phyloP scores from a whole-genome alignment of 2,888 invertebrate species.

The Lordiphosa fenestrarum region DNA sequence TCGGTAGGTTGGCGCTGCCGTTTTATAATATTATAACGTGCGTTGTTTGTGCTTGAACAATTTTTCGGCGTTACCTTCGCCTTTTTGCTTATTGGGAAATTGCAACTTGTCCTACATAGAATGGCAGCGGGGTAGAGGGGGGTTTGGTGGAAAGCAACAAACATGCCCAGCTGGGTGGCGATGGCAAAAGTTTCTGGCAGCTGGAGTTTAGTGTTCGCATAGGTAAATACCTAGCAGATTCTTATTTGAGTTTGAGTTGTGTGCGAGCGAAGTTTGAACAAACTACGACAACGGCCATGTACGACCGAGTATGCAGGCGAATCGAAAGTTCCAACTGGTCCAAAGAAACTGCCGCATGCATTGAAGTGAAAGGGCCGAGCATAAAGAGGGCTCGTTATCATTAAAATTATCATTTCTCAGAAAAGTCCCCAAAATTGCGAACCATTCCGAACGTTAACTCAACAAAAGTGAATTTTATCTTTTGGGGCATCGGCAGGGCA shows the following conservation, averaged over 20 bases:
- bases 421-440: conserved; percentile 4
- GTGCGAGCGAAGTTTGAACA: conserved; percentile 30
- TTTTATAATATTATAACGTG: conserved; percentile 73
- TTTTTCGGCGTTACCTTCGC: conserved; percentile 69
- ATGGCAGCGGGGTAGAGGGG: neutral
- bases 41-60: conserved; percentile 73
- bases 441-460: conserved; percentile 15
- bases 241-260: conserved; percentile 49
- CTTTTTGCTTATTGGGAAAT: conserved; percentile 68
- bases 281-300: conserved; percentile 21
- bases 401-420: conserved; percentile 8
- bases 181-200: conserved; percentile 40
- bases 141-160: conserved; percentile 20
- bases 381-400: conserved; percentile 7
- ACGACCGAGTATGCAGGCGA: conserved; percentile 4
- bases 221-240: conserved; percentile 70
- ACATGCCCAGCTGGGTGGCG: conserved; percentile 5
- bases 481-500: conserved; percentile 63
- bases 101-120: conserved; percentile 52
- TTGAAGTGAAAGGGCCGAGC: conserved; percentile 10
- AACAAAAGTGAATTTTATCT: conserved; percentile 50
- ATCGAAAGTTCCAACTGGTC: conserved; percentile 26
- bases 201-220: conserved; percentile 57
- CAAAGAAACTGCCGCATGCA: conserved; percentile 6
- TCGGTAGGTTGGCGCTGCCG: conserved; percentile 67